phyloP scores from a whole-genome alignment of 2,113 vertebrate species.

The Gnathochromis pfefferi region DNA sequence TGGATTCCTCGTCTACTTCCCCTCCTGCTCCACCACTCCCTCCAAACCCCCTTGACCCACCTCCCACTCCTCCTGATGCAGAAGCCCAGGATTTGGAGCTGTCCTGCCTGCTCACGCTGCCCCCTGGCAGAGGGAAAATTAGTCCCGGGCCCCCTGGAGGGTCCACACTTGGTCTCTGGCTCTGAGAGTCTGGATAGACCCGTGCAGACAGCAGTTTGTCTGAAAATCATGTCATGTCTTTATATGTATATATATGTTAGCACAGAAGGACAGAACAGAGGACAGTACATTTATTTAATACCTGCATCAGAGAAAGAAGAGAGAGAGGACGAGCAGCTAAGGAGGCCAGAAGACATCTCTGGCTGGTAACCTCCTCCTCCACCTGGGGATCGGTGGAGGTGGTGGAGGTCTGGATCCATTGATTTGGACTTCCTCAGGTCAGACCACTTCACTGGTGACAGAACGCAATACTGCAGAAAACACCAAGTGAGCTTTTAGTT shows the following conservation, averaged over 20 bases:
- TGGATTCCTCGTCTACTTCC: constrained; percentile 75
- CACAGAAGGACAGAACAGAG: background rate
- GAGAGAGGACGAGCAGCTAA: constrained; percentile 71
- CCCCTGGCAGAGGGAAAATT: constrained; percentile 70
- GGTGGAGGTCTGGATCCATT: constrained; percentile 73
- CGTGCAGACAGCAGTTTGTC: constrained; percentile 78
- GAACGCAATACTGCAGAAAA: constrained; percentile 77
- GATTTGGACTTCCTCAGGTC: constrained; percentile 82
- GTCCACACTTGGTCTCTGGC: constrained; percentile 66
- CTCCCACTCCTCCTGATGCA: constrained; percentile 51
- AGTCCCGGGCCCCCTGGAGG: constrained; percentile 68
- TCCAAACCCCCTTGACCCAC: constrained; percentile 55
- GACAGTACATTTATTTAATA: background rate
- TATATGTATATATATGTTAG: background rate
- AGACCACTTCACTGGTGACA: constrained; percentile 87
- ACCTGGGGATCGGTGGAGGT: constrained; percentile 71
- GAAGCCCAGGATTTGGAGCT: constrained; percentile 57
- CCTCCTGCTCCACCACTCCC: constrained; percentile 70
- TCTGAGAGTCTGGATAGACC: constrained; percentile 72
- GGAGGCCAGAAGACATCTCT: constrained; percentile 64
- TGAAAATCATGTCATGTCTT: background rate
- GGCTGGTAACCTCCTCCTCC: constrained; percentile 47
- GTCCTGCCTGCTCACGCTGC: constrained; percentile 66
- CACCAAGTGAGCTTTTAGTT: background rate
- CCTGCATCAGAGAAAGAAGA: constrained; percentile 62